Conservation (phyloP, 2,113 vertebrate genomes). For the Notechis scutatus region DNA sequence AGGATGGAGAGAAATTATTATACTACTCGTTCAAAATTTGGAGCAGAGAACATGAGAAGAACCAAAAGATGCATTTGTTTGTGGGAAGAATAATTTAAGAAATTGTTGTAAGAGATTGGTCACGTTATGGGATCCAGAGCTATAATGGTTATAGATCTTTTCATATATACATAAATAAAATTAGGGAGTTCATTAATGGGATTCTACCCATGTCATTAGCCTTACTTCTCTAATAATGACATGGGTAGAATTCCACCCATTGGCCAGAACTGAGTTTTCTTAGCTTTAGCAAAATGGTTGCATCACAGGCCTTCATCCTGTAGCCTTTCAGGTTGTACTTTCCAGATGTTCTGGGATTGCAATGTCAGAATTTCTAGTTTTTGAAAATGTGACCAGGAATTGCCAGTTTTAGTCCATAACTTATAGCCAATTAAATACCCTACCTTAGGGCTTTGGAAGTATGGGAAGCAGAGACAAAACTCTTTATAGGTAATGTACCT, state of each 20-base stretch:
- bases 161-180: too few relatives aligned
- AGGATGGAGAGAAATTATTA: neutral
- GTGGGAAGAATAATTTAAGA: neutral
- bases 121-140: neutral
- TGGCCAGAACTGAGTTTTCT: neutral
- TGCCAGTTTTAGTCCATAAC: neutral
- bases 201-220: too few relatives aligned
- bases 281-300: neutral
- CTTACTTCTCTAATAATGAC: neutral
- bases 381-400: neutral
- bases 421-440: neutral
- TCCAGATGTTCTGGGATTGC: neutral
- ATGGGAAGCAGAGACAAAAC: neutral
- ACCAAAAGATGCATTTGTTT: neutral
- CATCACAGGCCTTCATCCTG: neutral
- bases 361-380: neutral
- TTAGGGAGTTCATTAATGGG: too few relatives aligned
- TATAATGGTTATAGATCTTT: neutral
- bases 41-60: neutral
- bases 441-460: neutral
- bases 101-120: neutral
- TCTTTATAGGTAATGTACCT: neutral
- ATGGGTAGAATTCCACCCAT: neutral
- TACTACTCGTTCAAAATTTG: neutral
- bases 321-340: neutral